Percentiles rank a stretch among this genome's conserved stretches.
Conservation (phyloP, 2,113 vertebrate species). For the Corythoichthys haematopterus region DNA sequence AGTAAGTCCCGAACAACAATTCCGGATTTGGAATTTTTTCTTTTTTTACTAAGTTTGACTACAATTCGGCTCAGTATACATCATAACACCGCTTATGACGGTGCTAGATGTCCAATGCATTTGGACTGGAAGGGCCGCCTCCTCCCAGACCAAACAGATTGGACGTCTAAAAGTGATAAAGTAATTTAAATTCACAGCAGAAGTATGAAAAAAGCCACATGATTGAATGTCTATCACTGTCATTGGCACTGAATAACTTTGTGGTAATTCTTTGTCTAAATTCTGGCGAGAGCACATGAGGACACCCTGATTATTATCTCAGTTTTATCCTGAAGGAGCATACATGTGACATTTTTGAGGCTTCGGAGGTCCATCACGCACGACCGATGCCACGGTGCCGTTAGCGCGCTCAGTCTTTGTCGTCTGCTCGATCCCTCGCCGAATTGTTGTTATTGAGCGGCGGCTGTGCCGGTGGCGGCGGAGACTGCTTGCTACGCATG, state of each 20-base stretch:
- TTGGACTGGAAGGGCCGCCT: no score
- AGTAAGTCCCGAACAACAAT: not conserved
- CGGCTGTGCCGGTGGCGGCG: slow-evolving; percentile 56
- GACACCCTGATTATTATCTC: slow-evolving; percentile 13
- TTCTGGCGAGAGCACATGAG: slow-evolving; percentile 16
- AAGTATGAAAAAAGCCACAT: no score
- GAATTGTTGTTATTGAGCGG: slow-evolving; percentile 75
- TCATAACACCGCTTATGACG: not conserved
- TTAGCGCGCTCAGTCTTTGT: slow-evolving; percentile 33
- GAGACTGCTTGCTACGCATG: slow-evolving; percentile 77
- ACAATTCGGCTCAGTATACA: not conserved
- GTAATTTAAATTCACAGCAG: no score
- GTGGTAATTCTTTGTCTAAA: not conserved
- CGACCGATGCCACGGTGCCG: not conserved
- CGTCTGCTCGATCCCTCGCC: slow-evolving; percentile 48
- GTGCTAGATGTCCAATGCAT: no score
- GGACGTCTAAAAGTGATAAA: no score
- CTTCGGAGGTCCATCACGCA: slow-evolving; percentile 14
- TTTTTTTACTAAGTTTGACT: slow-evolving; percentile 35
- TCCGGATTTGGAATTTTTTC: not conserved
- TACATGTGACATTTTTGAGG: slow-evolving; percentile 27
- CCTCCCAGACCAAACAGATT: no score
- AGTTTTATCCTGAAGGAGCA: slow-evolving; percentile 17
- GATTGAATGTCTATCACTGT: no score
- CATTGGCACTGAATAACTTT: not conserved